Conservation (phyloP, 2,797 vertebrate genomes). For the Poliocrania exsul region DNA sequence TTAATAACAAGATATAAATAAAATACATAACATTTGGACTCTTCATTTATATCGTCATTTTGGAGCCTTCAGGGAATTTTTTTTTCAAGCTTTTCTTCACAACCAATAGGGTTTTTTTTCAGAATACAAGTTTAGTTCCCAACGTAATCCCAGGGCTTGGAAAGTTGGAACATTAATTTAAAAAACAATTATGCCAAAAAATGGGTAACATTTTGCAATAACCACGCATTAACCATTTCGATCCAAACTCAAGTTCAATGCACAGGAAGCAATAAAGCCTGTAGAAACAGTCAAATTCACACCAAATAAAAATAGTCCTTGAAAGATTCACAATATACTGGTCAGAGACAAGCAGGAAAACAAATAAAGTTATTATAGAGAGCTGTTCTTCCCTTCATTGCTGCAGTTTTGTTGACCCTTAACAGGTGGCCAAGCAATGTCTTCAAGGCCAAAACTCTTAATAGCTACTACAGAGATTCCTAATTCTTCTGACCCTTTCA, state of each 20-base stretch:
- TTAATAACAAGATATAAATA: constrained; percentile 56
- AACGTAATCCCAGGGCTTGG: constrained; percentile 23
- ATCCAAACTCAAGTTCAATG: not conserved
- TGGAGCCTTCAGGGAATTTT: constrained; percentile 19
- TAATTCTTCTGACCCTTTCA: not conserved
- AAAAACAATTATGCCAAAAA: constrained; percentile 37
- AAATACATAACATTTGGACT: constrained; percentile 39
- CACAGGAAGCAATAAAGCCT: not conserved
- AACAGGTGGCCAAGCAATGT: not conserved
- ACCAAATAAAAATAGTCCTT: not conserved
- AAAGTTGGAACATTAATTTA: constrained; percentile 26
- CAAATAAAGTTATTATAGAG: not conserved
- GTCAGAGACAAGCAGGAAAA: not conserved
- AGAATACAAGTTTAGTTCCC: constrained; percentile 16
- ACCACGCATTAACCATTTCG: constrained; percentile 5
- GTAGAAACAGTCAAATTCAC: not conserved
- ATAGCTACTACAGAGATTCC: not conserved
- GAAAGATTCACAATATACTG: not conserved
- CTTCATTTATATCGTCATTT: not conserved
- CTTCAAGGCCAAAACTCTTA: not conserved
- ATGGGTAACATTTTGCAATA: constrained; percentile 12
- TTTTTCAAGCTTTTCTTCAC: constrained; percentile 36
- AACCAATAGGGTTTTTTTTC: constrained; percentile 24
- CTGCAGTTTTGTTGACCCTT: not conserved
- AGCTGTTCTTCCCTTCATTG: not conserved